Evolutionary conservation across 2,797 vertebrate genomes (phyloP).

Genomic region (Scolopax bukidnonensis): DNA sequence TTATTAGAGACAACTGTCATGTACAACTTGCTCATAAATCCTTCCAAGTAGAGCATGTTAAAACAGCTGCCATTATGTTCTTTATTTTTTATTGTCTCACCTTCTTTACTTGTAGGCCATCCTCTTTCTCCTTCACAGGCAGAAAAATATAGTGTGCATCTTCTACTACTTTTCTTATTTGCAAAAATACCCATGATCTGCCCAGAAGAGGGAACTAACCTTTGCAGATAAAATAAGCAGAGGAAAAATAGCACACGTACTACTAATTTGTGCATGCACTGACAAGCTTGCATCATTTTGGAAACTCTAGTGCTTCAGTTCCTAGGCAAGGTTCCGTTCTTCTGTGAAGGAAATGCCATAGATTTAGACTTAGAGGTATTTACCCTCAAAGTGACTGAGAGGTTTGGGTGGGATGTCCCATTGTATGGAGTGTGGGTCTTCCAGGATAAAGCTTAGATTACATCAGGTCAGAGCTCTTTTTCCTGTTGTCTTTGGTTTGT

Average conservation of each 20-base stretch:
- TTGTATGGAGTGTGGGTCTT: rapidly evolving
- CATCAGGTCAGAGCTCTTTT: neutral
- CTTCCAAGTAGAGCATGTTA: neutral
- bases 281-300: neutral
- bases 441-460: neutral
- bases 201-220: neutral
- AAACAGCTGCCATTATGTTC: neutral
- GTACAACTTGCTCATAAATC: constrained; percentile 27
- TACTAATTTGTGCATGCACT: neutral
- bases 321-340: neutral
- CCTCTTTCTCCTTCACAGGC: neutral
- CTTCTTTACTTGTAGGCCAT: neutral
- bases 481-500: neutral
- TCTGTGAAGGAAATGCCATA: neutral
- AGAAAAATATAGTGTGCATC: neutral
- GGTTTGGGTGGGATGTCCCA: neutral
- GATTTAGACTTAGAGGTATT: neutral
- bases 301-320: neutral
- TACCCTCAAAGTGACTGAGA: neutral
- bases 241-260: neutral
- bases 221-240: neutral
- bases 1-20: neutral
- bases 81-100: neutral
- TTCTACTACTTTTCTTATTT: neutral
- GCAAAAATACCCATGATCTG: neutral